phyloP scores from a whole-genome alignment of 2,888 invertebrate species.

The Troides helena region DNA sequence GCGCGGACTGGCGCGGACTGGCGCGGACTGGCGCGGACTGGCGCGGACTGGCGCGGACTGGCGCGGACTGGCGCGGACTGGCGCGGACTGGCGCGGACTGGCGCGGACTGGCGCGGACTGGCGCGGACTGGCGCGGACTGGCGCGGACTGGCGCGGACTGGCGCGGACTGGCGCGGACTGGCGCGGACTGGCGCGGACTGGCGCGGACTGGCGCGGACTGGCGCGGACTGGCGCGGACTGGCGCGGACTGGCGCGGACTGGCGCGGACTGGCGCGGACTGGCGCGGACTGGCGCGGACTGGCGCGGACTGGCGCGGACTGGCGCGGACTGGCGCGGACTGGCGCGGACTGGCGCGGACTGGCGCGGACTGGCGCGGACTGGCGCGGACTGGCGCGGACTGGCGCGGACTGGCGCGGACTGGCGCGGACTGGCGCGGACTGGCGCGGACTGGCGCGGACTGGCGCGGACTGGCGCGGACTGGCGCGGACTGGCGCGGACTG shows the following conservation, averaged over 20 bases:
- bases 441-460: constrained; percentile 44
- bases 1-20: constrained; percentile 38
- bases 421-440: constrained; percentile 43
- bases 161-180: constrained; percentile 38
- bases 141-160: constrained; percentile 55
- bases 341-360: constrained; percentile 43
- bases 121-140: constrained; percentile 44
- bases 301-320: constrained; percentile 55
- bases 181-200: constrained; percentile 43
- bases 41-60: constrained; percentile 44
- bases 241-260: constrained; percentile 38
- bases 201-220: constrained; percentile 44
- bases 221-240: constrained; percentile 55
- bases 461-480: constrained; percentile 55
- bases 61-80: constrained; percentile 55
- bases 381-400: constrained; percentile 55
- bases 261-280: constrained; percentile 43
- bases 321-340: constrained; percentile 38
- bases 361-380: constrained; percentile 44
- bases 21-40: constrained; percentile 43
- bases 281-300: constrained; percentile 44
- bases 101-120: constrained; percentile 43
- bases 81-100: constrained; percentile 38
- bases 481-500: constrained; percentile 38
- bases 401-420: constrained; percentile 38